Conservation (phyloP, 1,140 invertebrate species). For the Reticulitermes speratus region DNA sequence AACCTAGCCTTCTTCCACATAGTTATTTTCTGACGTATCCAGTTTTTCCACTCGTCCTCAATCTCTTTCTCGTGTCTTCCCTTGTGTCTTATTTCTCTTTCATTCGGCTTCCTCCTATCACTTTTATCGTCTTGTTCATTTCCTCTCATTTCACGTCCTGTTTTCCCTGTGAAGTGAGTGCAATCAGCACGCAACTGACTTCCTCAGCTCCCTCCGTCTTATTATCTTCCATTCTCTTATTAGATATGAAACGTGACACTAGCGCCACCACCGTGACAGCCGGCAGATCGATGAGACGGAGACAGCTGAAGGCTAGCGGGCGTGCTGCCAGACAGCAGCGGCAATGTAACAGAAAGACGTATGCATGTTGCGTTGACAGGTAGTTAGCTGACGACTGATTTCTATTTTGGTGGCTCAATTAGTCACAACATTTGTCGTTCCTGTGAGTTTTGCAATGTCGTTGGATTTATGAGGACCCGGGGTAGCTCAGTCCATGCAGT, state of each 20-base stretch:
- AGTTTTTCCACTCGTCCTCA: too few relatives aligned
- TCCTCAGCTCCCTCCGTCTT: background rate
- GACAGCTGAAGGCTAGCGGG: background rate
- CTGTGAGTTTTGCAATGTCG: too few relatives aligned
- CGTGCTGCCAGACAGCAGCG: background rate
- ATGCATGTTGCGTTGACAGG: background rate
- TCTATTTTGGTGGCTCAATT: background rate
- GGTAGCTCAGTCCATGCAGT: too few relatives aligned
- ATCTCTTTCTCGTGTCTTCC: too few relatives aligned
- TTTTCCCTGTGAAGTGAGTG: background rate
- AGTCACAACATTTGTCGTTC: background rate
- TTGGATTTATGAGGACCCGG: too few relatives aligned
- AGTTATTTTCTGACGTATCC: too few relatives aligned
- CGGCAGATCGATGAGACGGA: background rate
- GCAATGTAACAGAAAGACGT: background rate
- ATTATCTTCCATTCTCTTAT: slow-evolving; percentile 13
- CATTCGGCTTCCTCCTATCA: background rate
- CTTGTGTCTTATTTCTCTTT: too few relatives aligned
- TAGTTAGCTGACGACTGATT: slow-evolving; percentile 11
- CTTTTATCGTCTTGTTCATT: background rate
- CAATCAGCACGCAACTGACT: background rate
- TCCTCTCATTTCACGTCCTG: background rate
- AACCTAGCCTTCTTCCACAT: too few relatives aligned
- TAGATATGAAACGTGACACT: slow-evolving; percentile 1
- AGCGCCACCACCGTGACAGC: background rate